Conservation (phyloP, 2,113 vertebrate genomes). For the Tautogolabrus adspersus region DNA sequence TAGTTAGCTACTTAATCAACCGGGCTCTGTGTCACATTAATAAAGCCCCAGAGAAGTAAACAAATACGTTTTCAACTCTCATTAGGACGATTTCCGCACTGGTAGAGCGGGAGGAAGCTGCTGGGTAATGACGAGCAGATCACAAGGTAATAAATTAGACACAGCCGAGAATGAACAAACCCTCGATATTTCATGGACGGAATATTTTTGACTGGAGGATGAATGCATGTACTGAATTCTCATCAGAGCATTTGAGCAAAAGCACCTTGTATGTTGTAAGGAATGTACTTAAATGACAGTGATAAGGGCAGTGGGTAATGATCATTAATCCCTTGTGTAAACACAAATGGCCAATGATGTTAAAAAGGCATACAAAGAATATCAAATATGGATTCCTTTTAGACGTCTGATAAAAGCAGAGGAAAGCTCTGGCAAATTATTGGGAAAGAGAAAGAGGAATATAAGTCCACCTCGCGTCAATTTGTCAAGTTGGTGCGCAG, state of each 20-base stretch:
- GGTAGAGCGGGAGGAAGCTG: constrained; percentile 57
- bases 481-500: constrained; percentile 55
- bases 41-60: constrained; percentile 70
- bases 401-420: not conserved
- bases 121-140: constrained; percentile 73
- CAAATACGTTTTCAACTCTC: constrained; percentile 68
- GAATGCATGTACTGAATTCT: constrained; percentile 20
- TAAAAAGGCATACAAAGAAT: not conserved
- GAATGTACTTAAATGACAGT: not conserved
- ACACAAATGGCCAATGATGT: constrained; percentile 7
- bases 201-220: constrained; percentile 43
- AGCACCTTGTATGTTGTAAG: constrained; percentile 14
- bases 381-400: not conserved
- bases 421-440: constrained; percentile 21
- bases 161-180: constrained; percentile 63
- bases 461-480: constrained; percentile 20
- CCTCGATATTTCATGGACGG: constrained; percentile 47
- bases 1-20: constrained; percentile 71
- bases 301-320: constrained; percentile 1
- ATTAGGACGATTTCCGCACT: constrained; percentile 69
- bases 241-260: constrained; percentile 25
- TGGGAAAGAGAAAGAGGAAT: constrained; percentile 27
- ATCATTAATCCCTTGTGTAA: constrained; percentile 15
- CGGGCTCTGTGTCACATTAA: constrained; percentile 58
- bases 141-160: constrained; percentile 72